These are phyloP conservation scores for Saturnia japonica DNA, from an alignment of 2,888 invertebrate genomes.

Conservation along the genomic window DNA sequence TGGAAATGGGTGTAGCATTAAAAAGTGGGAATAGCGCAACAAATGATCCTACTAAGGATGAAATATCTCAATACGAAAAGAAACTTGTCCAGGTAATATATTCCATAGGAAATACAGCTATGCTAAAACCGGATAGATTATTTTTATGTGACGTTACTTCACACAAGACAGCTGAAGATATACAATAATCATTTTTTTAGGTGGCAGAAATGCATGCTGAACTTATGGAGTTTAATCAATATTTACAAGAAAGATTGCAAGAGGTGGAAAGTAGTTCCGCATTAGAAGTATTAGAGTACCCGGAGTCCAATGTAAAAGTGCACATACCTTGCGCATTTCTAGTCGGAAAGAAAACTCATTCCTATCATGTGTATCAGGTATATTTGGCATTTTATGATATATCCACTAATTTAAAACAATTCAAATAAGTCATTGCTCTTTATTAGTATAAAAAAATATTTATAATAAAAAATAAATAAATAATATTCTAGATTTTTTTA, in stretches of 20 bases:
- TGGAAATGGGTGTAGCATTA: slow-evolving; percentile 92
- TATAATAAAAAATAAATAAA: background rate
- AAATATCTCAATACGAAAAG: slow-evolving; percentile 90
- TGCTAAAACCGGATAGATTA: background rate
- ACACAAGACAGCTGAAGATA: background rate
- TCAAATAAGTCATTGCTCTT: no score
- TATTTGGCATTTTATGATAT: background rate
- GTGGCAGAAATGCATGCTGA: slow-evolving; percentile 98
- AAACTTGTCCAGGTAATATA: slow-evolving; percentile 90
- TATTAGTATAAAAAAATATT: no score
- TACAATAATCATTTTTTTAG: slow-evolving; percentile 56
- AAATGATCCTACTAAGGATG: slow-evolving; percentile 77
- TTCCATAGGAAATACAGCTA: background rate
- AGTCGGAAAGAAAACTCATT: slow-evolving; percentile 83
- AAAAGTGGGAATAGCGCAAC: slow-evolving; percentile 68
- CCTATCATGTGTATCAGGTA: slow-evolving; percentile 96
- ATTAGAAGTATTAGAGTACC: slow-evolving; percentile 62
- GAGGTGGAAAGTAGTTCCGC: slow-evolving; percentile 67
- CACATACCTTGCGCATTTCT: slow-evolving; percentile 95
- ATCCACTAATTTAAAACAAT: background rate
- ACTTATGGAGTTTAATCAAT: slow-evolving; percentile 94
- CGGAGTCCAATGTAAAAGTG: slow-evolving; percentile 86
- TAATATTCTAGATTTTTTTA: slow-evolving; percentile 85
- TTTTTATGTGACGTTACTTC: background rate
- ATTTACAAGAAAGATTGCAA: slow-evolving; percentile 87